Base-by-base conservation (phyloP, 2,888 invertebrate species). In the Parnassius apollo region DNA sequence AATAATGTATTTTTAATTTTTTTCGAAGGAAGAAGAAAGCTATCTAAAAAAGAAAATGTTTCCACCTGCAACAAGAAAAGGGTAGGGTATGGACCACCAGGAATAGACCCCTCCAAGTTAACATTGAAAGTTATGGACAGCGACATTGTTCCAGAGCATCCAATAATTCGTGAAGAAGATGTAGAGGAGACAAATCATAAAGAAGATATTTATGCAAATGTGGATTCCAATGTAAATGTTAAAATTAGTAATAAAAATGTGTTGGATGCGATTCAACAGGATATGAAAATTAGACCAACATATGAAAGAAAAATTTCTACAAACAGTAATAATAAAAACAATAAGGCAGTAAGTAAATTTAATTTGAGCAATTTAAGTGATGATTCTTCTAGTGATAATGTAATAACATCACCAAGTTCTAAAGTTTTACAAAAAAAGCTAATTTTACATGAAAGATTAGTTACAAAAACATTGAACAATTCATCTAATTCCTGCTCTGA, bases 61-160 rank as follows among this genome's bases (percentile, higher is more conserved):
- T 9, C 35, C 11, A n/a, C 9, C 12, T 25, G 3, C 4, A 71
- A 61, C 1, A 65, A 74, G 54, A 68, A 61, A 9, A 58, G 63
- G 0, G 35, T 80, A 0, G 75, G 71, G 0, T 78, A 69, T 45
- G 82, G 83, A 2, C 84, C 84, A 12, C 77, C 81, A 0, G 82
- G 75, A 3, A 35, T 67, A 48, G 46, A 57, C 49, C 57, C 45
- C 1, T 22, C 42, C 49, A 48, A 56, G 35, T 55, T 62, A 57
- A 44, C 54, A 55, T 13, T 53, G 25, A 48, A 64, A 52, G 22
- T 46, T 42, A 45, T 64, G 13, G 35, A 13, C 54, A 9, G 42
- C 35, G 1, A 57, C 42, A 59, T 35, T 61, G 25, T 42, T 56
- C 11, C 42, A 45, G 56, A 59, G 8, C 51, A 51, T 18, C 54